Conservation (phyloP, 2,888 invertebrate species). For the Drosophila mimetica region DNA sequence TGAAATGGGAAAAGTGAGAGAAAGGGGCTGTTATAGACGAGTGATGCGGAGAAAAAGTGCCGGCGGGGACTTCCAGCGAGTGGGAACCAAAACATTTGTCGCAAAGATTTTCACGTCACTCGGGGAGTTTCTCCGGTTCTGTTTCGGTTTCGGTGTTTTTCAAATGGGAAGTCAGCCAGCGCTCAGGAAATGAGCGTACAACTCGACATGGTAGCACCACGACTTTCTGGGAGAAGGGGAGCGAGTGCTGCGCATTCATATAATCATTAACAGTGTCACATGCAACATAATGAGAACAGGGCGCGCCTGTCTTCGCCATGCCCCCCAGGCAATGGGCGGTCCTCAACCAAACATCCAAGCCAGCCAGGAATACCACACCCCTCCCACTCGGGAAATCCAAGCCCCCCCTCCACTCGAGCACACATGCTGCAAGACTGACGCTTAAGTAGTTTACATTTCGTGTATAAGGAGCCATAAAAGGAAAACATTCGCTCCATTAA, state of each 20-base stretch:
- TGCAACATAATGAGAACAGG: conserved; percentile 82
- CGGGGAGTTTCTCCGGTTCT: conserved; percentile 41
- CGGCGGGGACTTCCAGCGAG: conserved; percentile 70
- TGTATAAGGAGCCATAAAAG: conserved; percentile 72
- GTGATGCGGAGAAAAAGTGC: conserved; percentile 11
- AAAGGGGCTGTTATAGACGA: background rate
- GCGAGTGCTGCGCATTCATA: conserved; percentile 55
- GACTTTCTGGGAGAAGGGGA: conserved; percentile 6
- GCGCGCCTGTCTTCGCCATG: conserved; percentile 57
- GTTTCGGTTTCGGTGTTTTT: conserved; percentile 15
- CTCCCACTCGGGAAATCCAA: background rate
- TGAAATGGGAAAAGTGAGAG: conserved; percentile 1
- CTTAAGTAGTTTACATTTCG: conserved; percentile 83
- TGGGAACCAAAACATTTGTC: conserved; percentile 82
- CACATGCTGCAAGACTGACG: conserved; percentile 53
- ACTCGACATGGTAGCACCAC: conserved; percentile 36
- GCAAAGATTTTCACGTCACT: conserved; percentile 76
- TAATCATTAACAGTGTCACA: conserved; percentile 84
- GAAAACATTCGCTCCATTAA: conserved; percentile 80
- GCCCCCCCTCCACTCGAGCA: conserved; percentile 12
- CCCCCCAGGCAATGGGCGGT: conserved; percentile 51
- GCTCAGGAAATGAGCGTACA: conserved; percentile 57
- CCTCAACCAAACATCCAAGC: background rate
- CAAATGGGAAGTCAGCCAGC: conserved; percentile 30
- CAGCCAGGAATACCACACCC: conserved; percentile 2